A percentile compares a stretch with the other conserved stretches of the same genome.
Conservation (phyloP, 2,888 invertebrate species). For the Spisula subtruncata region DNA sequence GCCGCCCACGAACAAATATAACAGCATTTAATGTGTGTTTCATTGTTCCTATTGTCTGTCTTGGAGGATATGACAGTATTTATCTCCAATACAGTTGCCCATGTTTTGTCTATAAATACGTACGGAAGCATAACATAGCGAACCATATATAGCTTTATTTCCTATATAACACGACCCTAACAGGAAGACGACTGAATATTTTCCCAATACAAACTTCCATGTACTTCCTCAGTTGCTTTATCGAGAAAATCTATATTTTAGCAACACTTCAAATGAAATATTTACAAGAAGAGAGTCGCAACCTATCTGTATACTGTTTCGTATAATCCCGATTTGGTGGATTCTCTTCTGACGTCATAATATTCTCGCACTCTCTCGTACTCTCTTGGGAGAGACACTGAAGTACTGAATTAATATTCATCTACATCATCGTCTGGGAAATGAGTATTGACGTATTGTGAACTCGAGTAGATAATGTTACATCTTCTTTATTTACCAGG, state of each 20-base stretch:
- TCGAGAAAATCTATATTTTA: slow-evolving; percentile 31
- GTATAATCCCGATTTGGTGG: neutral
- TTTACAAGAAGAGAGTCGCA: neutral
- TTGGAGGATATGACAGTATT: too few relatives aligned
- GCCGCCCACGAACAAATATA: too few relatives aligned
- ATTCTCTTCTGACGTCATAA: neutral
- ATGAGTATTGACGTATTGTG: slow-evolving; percentile 12
- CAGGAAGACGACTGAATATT: neutral
- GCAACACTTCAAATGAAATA: slow-evolving; percentile 20
- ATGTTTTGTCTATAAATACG: too few relatives aligned
- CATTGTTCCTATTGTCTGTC: too few relatives aligned
- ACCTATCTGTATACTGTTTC: neutral
- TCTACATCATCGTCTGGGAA: neutral
- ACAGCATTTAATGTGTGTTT: too few relatives aligned
- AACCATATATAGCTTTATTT: neutral
- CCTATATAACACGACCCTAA: neutral
- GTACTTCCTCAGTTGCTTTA: neutral
- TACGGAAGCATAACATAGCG: too few relatives aligned
- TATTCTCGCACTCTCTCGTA: neutral
- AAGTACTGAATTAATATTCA: neutral
- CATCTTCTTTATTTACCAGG: neutral
- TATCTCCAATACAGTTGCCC: too few relatives aligned
- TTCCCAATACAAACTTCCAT: neutral
- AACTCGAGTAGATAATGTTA: neutral
- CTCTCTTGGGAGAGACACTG: neutral